Conservation (phyloP, 37 sponge, comb jelly and placozoan genomes). For the Tethya wilhelma region DNA sequence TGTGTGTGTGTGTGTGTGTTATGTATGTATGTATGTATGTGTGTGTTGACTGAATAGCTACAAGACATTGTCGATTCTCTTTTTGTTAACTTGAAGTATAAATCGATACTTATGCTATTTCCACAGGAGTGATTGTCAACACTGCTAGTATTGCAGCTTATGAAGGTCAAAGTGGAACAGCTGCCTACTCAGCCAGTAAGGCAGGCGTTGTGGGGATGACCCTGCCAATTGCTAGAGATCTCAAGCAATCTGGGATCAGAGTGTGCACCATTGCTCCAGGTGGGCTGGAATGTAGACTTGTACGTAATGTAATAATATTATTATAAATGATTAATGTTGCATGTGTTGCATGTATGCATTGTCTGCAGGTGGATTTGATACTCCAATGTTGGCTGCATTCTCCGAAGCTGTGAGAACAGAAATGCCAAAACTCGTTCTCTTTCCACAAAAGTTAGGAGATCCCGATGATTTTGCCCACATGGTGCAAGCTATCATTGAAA, state of each 20-base stretch:
- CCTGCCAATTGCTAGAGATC: conserved; percentile 89
- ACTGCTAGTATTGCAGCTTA: conserved; percentile 98
- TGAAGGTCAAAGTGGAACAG: conserved; percentile 99
- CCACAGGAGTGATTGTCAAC: conserved; percentile 93
- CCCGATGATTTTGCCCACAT: conserved; percentile 94
- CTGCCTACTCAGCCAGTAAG: conserved; percentile 93
- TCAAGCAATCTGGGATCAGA: conserved; percentile 79
- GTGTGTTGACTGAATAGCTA: background rate
- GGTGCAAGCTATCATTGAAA: conserved; percentile 88
- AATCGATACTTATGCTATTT: background rate
- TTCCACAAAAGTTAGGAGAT: conserved; percentile 85
- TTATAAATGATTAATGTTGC: no score
- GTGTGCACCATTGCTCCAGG: conserved; percentile 96
- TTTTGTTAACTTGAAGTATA: no score
- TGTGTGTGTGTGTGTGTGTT: background rate
- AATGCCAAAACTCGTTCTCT: conserved; percentile 77
- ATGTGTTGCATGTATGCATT: no score
- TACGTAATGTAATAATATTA: no score
- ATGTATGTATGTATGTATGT: background rate
- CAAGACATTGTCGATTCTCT: no score
- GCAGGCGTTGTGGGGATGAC: conserved; percentile 94
- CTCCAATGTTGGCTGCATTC: conserved; percentile 64
- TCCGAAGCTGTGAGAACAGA: conserved; percentile 78
- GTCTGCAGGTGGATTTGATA: conserved; percentile 31
- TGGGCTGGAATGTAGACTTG: no score